These are phyloP conservation scores for Sarotherodon lohbergeri DNA, from an alignment of 2,113 vertebrate genomes.

Conservation along the genomic window DNA sequence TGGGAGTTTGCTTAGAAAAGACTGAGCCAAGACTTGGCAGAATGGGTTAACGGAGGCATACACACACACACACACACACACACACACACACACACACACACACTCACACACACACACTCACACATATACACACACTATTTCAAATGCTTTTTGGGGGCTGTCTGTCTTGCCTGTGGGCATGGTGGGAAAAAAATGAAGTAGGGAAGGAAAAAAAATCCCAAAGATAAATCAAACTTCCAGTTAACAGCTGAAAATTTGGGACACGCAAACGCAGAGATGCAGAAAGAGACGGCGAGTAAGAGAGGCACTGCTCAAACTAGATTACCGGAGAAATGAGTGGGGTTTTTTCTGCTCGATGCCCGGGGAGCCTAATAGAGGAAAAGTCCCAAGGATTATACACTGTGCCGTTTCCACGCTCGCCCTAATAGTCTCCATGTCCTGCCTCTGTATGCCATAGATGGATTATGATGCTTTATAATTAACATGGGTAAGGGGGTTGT, in stretches of 20 bases:
- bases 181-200: constrained; percentile 48
- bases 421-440: constrained; percentile 72
- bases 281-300: background rate
- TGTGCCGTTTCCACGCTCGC: constrained; percentile 57
- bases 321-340: constrained; percentile 58
- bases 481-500: constrained; percentile 49
- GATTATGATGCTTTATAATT: constrained; percentile 75
- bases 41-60: constrained; percentile 68
- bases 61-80: constrained; percentile 17
- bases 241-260: constrained; percentile 44
- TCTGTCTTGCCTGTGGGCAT: constrained; percentile 49
- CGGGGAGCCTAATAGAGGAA: constrained; percentile 52
- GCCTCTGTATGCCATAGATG: constrained; percentile 65
- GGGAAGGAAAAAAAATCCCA: background rate
- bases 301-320: constrained; percentile 42
- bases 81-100: constrained; percentile 14
- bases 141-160: constrained; percentile 32
- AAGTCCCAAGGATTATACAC: constrained; percentile 63
- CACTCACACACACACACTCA: constrained; percentile 19
- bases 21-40: constrained; percentile 59
- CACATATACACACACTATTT: background rate
- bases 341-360: constrained; percentile 33
- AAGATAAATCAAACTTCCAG: constrained; percentile 56
- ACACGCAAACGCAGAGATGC: background rate
- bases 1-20: constrained; percentile 73